A percentile compares a stretch with the other conserved stretches of the same genome.
Conservation (phyloP, 64 coral and sea anemone species). For the Porites australiensis region DNA sequence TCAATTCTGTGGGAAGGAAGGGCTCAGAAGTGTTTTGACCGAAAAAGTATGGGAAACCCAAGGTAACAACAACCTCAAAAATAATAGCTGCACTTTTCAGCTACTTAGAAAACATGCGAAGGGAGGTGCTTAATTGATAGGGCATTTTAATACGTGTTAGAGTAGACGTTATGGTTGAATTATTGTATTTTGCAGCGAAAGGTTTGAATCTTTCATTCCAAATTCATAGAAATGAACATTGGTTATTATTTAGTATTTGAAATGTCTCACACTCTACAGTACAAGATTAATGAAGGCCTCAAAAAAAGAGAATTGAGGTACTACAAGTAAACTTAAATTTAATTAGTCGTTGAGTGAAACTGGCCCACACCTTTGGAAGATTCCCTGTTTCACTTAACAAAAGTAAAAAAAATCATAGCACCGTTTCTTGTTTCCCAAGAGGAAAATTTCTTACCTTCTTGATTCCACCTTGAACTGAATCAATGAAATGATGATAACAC, state of each 20-base stretch:
- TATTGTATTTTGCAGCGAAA: not conserved
- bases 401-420: not conserved
- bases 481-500: too few species aligned
- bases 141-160: conserved; percentile 7
- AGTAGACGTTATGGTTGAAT: not conserved
- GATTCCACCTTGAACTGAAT: too few species aligned
- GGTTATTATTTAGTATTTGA: conserved; percentile 14
- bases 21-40: conserved; percentile 5
- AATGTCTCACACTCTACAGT: not conserved
- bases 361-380: conserved; percentile 27
- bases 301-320: conserved; percentile 14
- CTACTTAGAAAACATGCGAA: not conserved
- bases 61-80: not conserved
- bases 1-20: conserved; percentile 2
- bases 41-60: not conserved
- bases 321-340: conserved; percentile 15
- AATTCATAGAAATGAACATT: not conserved
- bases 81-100: conserved; percentile 13
- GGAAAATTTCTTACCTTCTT: too few species aligned
- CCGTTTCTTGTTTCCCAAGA: conserved; percentile 8
- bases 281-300: not conserved
- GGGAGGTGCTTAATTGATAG: not conserved
- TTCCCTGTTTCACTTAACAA: conserved; percentile 14
- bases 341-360: not conserved
- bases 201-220: conserved; percentile 13